Base-by-base conservation (phyloP, 2,888 invertebrate genomes). In the Thymelicus acteon region DNA sequence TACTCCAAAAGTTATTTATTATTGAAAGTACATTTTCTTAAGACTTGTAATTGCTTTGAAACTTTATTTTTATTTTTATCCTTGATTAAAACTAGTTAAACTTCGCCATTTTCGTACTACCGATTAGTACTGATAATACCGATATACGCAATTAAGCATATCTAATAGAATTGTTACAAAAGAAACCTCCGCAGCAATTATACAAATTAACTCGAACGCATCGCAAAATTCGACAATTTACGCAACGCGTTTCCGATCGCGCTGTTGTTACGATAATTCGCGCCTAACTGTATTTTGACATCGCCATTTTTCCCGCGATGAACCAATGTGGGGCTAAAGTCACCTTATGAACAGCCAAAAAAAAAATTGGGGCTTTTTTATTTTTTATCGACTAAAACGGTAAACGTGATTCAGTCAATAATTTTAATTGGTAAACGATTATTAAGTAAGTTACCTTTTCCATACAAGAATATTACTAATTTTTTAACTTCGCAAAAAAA, bases 191-290 rank as follows among this genome's bases (percentile, higher is more conserved):
- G 61, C 40, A 13, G 31, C 58, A 71, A 71, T 71, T 66, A 71
- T 61, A 71, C 66, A 66, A 62, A 71, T 71, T 71, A 66, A 71
- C 47, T 66, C 57, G 66, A 66, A 71, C 71, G 66, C 71, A 71
- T 71, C 70, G 70, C 31, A 66, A 71, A 71, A 71, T 71, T 71
- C 70, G 70, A 71, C 70, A 71, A 57, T 66, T 71, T 71, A 65
- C 71, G 66, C 66, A 71, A 71, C 65, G 65, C 13, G 48, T 71
- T 57, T 71, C 71, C 71, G 71, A 71, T 63, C 71, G 71, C 48
- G 47, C 6, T 37, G 60, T 71, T 37, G 60, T 71, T 66, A 71
- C 60, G 48, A 39, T 71, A 66, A 61, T 66, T 71, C 71, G 61
- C 66, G 71, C 61, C 60, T n/a, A 70, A 70, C 44, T 52, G 37